phyloP scores from a whole-genome alignment of 2,888 invertebrate species.

The Diaphora mendica region DNA sequence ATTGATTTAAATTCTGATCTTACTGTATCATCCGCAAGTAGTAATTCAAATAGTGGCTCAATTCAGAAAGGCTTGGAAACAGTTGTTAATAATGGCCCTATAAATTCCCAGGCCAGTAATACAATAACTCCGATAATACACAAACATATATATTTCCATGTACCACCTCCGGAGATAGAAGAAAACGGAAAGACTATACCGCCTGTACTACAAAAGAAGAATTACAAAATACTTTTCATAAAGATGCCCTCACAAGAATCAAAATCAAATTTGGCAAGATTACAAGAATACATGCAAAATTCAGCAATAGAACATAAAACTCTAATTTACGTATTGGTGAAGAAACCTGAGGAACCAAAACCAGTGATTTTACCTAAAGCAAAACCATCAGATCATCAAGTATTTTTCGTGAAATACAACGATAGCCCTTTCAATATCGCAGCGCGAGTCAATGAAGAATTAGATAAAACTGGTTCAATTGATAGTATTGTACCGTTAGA shows the following conservation, averaged over 20 bases:
- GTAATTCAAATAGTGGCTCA: constrained; percentile 1
- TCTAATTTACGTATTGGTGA: constrained; percentile 90
- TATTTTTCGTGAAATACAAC: constrained; percentile 89
- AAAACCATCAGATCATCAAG: constrained; percentile 87
- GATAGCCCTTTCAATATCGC: constrained; percentile 43
- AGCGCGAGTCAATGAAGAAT: constrained; percentile 41
- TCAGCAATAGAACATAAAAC: constrained; percentile 89
- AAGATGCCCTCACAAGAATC: constrained; percentile 89
- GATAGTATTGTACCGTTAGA: constrained; percentile 44
- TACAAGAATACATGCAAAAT: constrained; percentile 85
- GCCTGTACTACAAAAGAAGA: constrained; percentile 85
- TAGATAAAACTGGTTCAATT: constrained; percentile 35
- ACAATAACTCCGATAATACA: constrained; percentile 80
- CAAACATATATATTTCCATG: constrained; percentile 91
- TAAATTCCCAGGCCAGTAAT: not conserved
- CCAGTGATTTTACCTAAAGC: constrained; percentile 41
- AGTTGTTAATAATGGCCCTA: constrained; percentile 1
- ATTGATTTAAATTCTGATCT: constrained; percentile 16
- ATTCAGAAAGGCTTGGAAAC: not conserved
- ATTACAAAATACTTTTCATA: constrained; percentile 92
- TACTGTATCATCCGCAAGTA: not conserved
- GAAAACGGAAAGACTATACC: constrained; percentile 82
- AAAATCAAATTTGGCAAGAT: constrained; percentile 58
- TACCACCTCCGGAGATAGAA: constrained; percentile 90
- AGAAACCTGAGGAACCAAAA: constrained; percentile 88